phyloP scores from a whole-genome alignment of 2,797 vertebrate species.

The Artibeus lituratus region DNA sequence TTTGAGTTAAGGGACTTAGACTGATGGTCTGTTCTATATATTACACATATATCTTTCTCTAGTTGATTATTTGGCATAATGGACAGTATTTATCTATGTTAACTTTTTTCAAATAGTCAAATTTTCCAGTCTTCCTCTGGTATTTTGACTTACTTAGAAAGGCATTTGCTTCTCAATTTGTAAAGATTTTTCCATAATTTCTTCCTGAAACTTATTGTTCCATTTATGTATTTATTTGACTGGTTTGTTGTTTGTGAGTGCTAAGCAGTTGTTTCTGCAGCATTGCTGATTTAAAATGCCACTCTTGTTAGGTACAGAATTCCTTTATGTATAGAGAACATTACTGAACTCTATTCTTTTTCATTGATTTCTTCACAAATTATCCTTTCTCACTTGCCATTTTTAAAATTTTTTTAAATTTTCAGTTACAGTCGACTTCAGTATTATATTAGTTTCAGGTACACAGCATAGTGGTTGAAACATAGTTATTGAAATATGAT shows the following conservation, averaged over 20 bases:
- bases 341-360: background rate
- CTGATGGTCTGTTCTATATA: background rate
- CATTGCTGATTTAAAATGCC: background rate
- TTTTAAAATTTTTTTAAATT: background rate
- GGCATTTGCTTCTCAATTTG: background rate
- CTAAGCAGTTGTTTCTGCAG: background rate
- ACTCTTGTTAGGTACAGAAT: background rate
- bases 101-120: background rate
- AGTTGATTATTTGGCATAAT: background rate
- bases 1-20: background rate
- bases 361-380: slow-evolving; percentile 7
- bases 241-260: background rate
- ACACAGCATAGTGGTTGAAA: background rate
- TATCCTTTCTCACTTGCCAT: background rate
- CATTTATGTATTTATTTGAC: background rate
- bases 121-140: background rate
- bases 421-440: background rate
- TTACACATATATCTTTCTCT: background rate
- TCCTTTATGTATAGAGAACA: background rate
- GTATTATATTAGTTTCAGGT: background rate
- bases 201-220: background rate
- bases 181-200: background rate
- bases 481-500: background rate
- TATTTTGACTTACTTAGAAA: slow-evolving; percentile 13
- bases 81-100: background rate